A percentile compares a stretch with the other conserved stretches of the same genome.
Conservation (phyloP, 1,140 invertebrate genomes). For the Ceratina calcarata region DNA sequence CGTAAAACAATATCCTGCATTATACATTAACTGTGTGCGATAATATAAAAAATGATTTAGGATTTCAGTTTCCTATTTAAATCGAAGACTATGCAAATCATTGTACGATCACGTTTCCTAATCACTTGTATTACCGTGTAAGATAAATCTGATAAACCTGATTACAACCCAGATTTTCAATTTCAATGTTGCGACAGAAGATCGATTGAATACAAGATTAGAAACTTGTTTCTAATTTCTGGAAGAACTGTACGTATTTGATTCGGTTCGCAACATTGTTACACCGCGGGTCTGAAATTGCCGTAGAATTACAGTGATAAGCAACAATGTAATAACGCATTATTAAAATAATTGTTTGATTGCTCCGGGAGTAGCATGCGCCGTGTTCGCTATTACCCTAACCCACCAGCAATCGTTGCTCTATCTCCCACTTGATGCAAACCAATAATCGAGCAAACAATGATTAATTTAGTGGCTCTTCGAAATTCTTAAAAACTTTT, state of each 20-base stretch:
- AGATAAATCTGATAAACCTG: too few relatives aligned
- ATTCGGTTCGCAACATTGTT: neutral
- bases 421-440: neutral
- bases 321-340: constrained; percentile 39
- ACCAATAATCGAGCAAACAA: too few relatives aligned
- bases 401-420: neutral
- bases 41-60: too few relatives aligned
- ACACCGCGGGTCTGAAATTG: constrained; percentile 26
- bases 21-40: too few relatives aligned
- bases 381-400: neutral
- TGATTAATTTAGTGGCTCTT: neutral
- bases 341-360: constrained; percentile 48
- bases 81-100: too few relatives aligned
- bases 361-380: neutral
- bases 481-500: neutral
- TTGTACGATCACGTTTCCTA: too few relatives aligned
- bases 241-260: neutral
- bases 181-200: neutral
- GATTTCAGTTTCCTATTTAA: too few relatives aligned
- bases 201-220: constrained; percentile 4
- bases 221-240: neutral
- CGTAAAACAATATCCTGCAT: too few relatives aligned
- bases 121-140: too few relatives aligned
- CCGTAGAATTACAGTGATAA: constrained; percentile 29
- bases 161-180: too few relatives aligned